phyloP scores from a whole-genome alignment of 2,113 vertebrate genomes.

The Chamaea fasciata region DNA sequence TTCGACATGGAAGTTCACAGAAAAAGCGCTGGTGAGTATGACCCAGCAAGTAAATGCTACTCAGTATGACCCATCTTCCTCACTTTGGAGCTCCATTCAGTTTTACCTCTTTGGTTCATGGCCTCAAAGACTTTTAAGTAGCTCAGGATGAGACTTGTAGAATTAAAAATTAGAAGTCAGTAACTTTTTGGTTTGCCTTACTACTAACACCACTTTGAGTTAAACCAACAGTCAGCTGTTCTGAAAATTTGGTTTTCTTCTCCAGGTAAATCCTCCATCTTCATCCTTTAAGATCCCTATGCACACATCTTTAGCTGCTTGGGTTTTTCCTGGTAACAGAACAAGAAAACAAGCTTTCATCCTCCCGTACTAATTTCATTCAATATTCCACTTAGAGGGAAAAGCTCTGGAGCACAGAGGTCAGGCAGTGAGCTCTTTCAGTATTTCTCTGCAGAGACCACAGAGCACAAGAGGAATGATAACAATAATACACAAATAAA shows the following conservation, averaged over 20 bases:
- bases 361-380: background rate
- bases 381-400: background rate
- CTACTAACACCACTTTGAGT: background rate
- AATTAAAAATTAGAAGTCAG: background rate
- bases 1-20: background rate
- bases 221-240: background rate
- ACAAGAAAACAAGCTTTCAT: background rate
- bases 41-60: background rate
- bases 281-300: background rate
- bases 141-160: background rate
- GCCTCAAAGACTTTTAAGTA: background rate
- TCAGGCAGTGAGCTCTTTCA: background rate
- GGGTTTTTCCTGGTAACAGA: background rate
- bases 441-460: background rate
- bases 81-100: background rate
- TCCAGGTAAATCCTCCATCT: background rate
- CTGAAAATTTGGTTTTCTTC: background rate
- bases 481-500: background rate
- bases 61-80: background rate
- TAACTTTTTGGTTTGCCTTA: background rate
- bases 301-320: fast-evolving
- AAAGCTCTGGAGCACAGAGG: background rate
- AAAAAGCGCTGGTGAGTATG: background rate
- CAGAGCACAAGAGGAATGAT: background rate
- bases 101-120: background rate